These are phyloP conservation scores for Meteorus sp. DNA, from an alignment of 1,140 invertebrate species.

Conservation along the genomic window DNA sequence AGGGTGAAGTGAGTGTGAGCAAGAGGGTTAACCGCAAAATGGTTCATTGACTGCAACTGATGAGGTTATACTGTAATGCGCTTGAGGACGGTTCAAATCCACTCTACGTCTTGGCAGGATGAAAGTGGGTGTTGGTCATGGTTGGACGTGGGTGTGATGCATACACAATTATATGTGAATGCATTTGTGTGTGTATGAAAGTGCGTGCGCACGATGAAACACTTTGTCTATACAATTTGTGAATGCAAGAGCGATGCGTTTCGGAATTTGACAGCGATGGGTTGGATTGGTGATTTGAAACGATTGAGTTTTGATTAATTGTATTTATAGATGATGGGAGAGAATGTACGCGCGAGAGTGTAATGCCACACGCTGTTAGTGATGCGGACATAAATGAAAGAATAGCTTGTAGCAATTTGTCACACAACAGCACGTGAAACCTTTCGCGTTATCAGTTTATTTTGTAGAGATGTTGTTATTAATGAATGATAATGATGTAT, in stretches of 20 bases:
- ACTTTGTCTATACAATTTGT: not conserved
- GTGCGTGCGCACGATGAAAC: not conserved
- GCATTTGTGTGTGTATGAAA: no score
- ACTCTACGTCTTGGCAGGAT: not conserved
- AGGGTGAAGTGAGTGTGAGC: not conserved
- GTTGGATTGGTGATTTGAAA: constrained; percentile 1
- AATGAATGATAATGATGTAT: constrained; percentile 1
- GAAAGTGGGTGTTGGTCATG: not conserved
- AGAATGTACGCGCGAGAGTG: no score
- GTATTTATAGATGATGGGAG: no score
- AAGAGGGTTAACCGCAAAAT: not conserved
- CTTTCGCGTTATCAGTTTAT: no score
- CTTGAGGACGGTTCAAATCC: not conserved
- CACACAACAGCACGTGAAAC: not conserved
- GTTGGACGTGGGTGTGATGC: not conserved
- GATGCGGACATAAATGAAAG: not conserved
- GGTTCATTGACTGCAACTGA: not conserved
- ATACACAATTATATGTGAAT: no score
- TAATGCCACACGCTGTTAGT: no score
- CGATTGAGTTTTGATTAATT: constrained; percentile 25
- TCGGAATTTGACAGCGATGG: constrained; percentile 13
- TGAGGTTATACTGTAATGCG: no score
- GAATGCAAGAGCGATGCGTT: not conserved
- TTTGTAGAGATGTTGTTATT: constrained; percentile 11
- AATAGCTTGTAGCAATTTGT: constrained; percentile 20